Conservation (phyloP, 2,888 invertebrate genomes). For the Drosophila prolongata region DNA sequence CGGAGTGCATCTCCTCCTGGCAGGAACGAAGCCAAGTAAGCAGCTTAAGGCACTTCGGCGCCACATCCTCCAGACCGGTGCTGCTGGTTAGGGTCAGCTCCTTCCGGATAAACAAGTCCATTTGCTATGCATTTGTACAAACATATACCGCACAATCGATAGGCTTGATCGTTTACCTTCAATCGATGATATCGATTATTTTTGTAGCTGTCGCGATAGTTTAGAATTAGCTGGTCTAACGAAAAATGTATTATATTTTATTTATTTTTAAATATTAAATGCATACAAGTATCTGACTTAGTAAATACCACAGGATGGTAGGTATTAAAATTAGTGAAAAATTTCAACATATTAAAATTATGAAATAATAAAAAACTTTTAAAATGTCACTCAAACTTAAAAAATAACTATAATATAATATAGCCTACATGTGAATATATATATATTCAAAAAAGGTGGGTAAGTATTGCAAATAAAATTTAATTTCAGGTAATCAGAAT, state of each 20-base stretch:
- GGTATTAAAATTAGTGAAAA: too few relatives aligned
- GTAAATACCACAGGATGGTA: too few relatives aligned
- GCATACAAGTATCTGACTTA: too few relatives aligned
- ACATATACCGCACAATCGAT: not conserved
- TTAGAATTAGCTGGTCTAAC: not conserved
- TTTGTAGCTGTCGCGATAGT: not conserved
- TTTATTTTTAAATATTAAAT: not conserved
- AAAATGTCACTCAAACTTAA: too few relatives aligned
- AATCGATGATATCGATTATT: not conserved
- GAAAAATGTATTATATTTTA: constrained; percentile 24
- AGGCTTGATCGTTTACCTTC: not conserved
- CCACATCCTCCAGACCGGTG: constrained; percentile 51
- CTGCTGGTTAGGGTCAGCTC: constrained; percentile 43
- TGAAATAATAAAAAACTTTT: too few relatives aligned
- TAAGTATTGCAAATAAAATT: too few relatives aligned
- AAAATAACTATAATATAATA: too few relatives aligned
- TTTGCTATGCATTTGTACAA: not conserved
- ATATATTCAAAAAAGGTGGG: too few relatives aligned
- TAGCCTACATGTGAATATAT: too few relatives aligned
- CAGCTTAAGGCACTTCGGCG: constrained; percentile 51
- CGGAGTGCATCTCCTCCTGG: constrained; percentile 43
- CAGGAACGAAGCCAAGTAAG: constrained; percentile 61
- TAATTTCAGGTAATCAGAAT: too few relatives aligned
- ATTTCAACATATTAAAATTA: too few relatives aligned
- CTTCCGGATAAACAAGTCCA: constrained; percentile 62